Base-by-base conservation (phyloP, 2,888 invertebrate species). In the Tiliacea aurago region DNA sequence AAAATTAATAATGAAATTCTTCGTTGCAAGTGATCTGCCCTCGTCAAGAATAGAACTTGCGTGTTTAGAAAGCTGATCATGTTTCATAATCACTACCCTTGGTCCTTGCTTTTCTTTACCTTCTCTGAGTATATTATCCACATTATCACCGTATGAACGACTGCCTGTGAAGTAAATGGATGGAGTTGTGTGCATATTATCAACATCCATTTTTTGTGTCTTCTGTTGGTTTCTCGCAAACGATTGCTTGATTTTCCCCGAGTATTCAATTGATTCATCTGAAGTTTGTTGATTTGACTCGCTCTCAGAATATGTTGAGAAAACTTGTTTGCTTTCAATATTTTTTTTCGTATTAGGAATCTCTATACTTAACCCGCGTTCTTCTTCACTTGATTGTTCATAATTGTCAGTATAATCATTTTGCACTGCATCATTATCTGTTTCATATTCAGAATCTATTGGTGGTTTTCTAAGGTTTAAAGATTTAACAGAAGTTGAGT, bases 321-420 rank as follows among this genome's bases (percentile, higher is more conserved):
- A 1, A 51, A 20, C 6, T 20, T 15, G 55, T 56, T 18, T 23
- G 11, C 23, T 49, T 47, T 20, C 20, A 23, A 20, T 6, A 0
- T 0, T 13, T 41, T 5, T 55, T 33, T 20, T 55, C 0, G 20
- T 13, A 13, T 0, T 64, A 53, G 28, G 13, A 53, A 45, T 11
- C 6, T 76, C 77, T 4, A 82, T 76, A 47, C 71, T 71, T 20
- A 68, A n/a, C 1, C 47, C 51, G 2, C 6, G 15, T 33, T 56
- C n/a, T 59, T 80, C 63, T 43, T 58, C 15, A 43, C 41, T 41
- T 3, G 67, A 68, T 28, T 51, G n/a, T 71, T 80, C 83, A 33
- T 80, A 80, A 51, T 80, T 80, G 18, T 80, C 80, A n/a, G 71
- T 80, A 18, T 82, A 72, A 23, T 71, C 51, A 37, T 53, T 53